Evolutionary conservation across 2,797 vertebrate species (phyloP), one percentile per base, ranked within the genome.

Genomic region (Parotocinclus haroldoi): DNA sequence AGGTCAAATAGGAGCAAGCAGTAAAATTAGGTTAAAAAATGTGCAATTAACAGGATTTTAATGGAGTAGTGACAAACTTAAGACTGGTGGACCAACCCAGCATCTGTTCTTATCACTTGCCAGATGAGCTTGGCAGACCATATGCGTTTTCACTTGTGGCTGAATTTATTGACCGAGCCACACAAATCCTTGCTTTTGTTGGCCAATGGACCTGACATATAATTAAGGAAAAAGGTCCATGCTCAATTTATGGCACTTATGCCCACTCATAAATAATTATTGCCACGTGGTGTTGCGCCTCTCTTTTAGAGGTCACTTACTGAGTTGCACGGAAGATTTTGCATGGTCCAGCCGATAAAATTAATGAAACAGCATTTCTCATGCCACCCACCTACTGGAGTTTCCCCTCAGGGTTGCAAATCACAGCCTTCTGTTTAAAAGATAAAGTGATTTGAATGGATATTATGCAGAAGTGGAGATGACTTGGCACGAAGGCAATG

Each of bases 361-460:
- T 67, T 69, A 74, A 74, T 79, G 65, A 71, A 79, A 54, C 57
- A 10, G 44, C 68, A 49, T 67, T 63, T 67, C 57, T 38, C 49
- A 53, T 3, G 14, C 63, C 60, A 37, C 39, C 12, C n/a, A 7
- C 45, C 42, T 40, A 44, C 14, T 5, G 5, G 17, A n/a, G 19
- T 59, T 65, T 9, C 11, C 16, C 10, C 12, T 49, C 27, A n/a
- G 10, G 13, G 13, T 27, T 54, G 13, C 14, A 48, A 38, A 45
- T 71, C 38, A 51, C 54, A 36, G 2, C 18, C 45, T 52, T 42
- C 49, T 44, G 62, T 64, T 36, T 55, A 52, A 51, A 27, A 12
- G 12, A 5, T 45, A 36, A 64, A 36, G 10, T 54, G 50, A 19
- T 27, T 16, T 37, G 14, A 71, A 58, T 40, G 37, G 7, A 27